phyloP scores from a whole-genome alignment of 1,140 invertebrate genomes.

The Caenorhabditis elegans region DNA sequence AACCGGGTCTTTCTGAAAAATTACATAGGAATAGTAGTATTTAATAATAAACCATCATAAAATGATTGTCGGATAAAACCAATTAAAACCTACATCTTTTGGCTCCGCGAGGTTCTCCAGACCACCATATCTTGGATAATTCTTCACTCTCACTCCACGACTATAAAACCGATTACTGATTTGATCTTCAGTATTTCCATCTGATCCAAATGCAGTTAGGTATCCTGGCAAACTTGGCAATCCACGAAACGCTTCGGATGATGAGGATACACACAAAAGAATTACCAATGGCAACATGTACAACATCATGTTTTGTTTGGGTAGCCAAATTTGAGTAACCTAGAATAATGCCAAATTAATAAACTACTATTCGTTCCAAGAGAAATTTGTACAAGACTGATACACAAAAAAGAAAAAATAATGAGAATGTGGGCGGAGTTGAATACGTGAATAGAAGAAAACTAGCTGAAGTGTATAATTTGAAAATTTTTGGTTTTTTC shows the following conservation, averaged over 20 bases:
- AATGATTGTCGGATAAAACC: no score
- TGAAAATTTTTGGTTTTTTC: background rate
- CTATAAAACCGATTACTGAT: background rate
- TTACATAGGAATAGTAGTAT: no score
- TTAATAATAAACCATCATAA: no score
- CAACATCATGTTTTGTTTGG: background rate
- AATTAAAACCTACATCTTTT: background rate
- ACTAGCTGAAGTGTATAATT: background rate
- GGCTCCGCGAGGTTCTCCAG: background rate
- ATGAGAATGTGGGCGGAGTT: background rate
- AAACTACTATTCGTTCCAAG: no score
- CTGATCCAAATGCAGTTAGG: background rate
- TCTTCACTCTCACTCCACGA: background rate
- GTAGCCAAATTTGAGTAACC: background rate
- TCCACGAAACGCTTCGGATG: background rate
- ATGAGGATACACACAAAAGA: background rate
- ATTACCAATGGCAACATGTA: background rate
- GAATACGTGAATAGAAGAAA: background rate
- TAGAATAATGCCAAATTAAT: no score
- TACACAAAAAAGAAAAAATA: background rate
- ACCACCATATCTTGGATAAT: background rate
- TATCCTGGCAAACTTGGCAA: slow-evolving; percentile 14
- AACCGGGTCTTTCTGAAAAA: background rate
- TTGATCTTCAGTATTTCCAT: background rate
- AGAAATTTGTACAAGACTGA: background rate